A percentile compares a stretch with the other conserved stretches of the same genome.
Evolutionary conservation across 2,888 invertebrate species (phyloP).

Genomic region (Rhimphoctona megacephalus): DNA sequence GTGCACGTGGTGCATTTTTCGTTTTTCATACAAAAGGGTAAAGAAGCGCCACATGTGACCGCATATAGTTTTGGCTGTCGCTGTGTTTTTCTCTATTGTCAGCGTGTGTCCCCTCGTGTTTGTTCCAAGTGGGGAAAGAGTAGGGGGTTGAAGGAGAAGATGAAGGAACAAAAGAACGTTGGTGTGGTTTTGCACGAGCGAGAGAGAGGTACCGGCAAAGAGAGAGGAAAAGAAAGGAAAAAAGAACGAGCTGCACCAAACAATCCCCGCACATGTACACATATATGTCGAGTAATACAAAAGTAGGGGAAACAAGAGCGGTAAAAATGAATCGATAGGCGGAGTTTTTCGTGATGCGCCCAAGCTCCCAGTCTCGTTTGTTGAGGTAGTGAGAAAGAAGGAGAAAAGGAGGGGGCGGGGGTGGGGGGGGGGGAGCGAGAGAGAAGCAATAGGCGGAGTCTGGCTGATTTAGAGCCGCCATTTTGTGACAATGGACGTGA

Average conservation of each 20-base stretch:
- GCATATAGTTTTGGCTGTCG: background rate
- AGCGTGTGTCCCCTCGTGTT: background rate
- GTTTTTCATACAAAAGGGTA: background rate
- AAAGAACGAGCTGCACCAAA: background rate
- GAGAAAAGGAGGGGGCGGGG: background rate
- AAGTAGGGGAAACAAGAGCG: constrained; percentile 72
- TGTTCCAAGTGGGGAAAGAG: background rate
- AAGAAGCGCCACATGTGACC: background rate
- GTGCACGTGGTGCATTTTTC: background rate
- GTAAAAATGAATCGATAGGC: constrained; percentile 85
- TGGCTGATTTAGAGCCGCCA: constrained; percentile 85
- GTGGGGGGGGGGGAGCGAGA: constrained; percentile 36
- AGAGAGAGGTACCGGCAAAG: constrained; percentile 6
- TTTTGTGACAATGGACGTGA: constrained; percentile 84
- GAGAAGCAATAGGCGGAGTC: constrained; percentile 83
- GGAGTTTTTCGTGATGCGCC: constrained; percentile 84
- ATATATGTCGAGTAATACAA: constrained; percentile 23
- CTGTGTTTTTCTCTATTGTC: constrained; percentile 13
- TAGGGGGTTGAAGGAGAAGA: background rate
- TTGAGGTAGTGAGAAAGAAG: constrained; percentile 55
- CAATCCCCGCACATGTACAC: constrained; percentile 8
- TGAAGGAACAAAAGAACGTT: constrained; percentile 3
- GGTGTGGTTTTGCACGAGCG: background rate
- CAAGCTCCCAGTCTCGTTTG: constrained; percentile 59
- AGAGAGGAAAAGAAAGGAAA: constrained; percentile 4